Evolutionary conservation across 2,888 invertebrate genomes (phyloP), one percentile per base, ranked within the genome.

Genomic region (Cyclophora punctaria): DNA sequence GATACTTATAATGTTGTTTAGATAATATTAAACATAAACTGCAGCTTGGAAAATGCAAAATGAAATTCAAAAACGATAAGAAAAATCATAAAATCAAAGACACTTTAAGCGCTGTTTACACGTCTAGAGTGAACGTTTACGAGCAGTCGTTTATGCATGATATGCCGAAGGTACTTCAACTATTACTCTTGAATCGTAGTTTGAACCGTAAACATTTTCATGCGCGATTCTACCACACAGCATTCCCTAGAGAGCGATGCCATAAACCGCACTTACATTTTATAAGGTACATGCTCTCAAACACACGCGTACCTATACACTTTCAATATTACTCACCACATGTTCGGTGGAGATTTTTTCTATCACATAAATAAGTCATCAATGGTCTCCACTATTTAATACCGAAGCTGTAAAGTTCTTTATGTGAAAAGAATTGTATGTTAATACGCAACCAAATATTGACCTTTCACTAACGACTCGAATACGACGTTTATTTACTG

Each of bases 161-260:
- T 64, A 64, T 63, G 62, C 60, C 57, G 64, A 66, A 66, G 64
- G 58, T 62, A 67, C 64, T 69, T 66, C 63, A 62, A 65, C 67
- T 67, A 64, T 66, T 64, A 67, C 62, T 63, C 59, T 66, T 50
- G 62, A 69, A 67, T 64, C 63, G 64, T 62, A 62, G 64, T 64
- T 64, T 58, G 59, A 64, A 67, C 68, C 69, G 64, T 72, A 72
- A 71, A 73, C 69, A 75, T 73, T 73, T 68, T 67, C 66, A 73
- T 67, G 67, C 66, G 67, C 58, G 59, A 66, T 64, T 69, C 63
- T 52, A 56, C 73, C 66, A 62, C 74, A 66, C 64, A 69, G 67
- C 67, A 68, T 67, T 67, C 70, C 63, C 69, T 62, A 55, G 65
- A 65, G 74, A 64, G 63, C 67, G 65, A 66, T 75, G 72, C 67